A percentile compares a stretch with the other conserved stretches of the same genome.
Conservation (phyloP, 2,888 invertebrate species). For the Neelides folsomi region DNA sequence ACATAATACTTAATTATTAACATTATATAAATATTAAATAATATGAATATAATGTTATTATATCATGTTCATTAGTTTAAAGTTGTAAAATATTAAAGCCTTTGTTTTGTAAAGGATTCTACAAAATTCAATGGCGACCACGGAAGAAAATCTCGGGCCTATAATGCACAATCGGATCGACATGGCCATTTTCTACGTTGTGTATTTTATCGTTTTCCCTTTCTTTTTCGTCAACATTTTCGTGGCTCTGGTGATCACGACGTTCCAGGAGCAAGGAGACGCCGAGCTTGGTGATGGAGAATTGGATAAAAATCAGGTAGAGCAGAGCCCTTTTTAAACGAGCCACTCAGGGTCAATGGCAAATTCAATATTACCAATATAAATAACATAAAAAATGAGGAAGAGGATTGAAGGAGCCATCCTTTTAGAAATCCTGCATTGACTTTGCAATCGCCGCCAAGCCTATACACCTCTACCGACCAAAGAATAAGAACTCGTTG, state of each 20-base stretch:
- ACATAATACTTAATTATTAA: not conserved
- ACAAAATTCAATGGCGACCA: slow-evolving; percentile 47
- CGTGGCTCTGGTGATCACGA: slow-evolving; percentile 49
- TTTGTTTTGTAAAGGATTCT: slow-evolving; percentile 38
- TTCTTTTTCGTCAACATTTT: slow-evolving; percentile 50
- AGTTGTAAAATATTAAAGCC: not conserved
- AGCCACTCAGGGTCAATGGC: not conserved
- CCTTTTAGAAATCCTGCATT: slow-evolving; percentile 43
- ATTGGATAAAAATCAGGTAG: slow-evolving; percentile 47
- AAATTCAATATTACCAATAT: not conserved
- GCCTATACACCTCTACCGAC: slow-evolving; percentile 46
- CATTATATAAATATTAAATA: too few relatives aligned
- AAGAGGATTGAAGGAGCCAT: too few relatives aligned
- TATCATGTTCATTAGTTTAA: too few relatives aligned
- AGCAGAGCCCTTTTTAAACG: not conserved
- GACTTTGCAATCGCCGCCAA: slow-evolving; percentile 47
- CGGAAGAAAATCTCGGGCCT: slow-evolving; percentile 44
- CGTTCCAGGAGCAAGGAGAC: slow-evolving; percentile 50
- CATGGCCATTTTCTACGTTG: slow-evolving; percentile 47
- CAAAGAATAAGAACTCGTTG: slow-evolving; percentile 43
- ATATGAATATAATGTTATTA: too few relatives aligned
- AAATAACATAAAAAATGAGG: not conserved
- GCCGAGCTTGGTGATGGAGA: slow-evolving; percentile 45
- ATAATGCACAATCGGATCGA: slow-evolving; percentile 44
- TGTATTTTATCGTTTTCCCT: slow-evolving; percentile 49